Evolutionary conservation across 1,140 invertebrate genomes (phyloP).

Genomic region (Plodia interpunctella): DNA sequence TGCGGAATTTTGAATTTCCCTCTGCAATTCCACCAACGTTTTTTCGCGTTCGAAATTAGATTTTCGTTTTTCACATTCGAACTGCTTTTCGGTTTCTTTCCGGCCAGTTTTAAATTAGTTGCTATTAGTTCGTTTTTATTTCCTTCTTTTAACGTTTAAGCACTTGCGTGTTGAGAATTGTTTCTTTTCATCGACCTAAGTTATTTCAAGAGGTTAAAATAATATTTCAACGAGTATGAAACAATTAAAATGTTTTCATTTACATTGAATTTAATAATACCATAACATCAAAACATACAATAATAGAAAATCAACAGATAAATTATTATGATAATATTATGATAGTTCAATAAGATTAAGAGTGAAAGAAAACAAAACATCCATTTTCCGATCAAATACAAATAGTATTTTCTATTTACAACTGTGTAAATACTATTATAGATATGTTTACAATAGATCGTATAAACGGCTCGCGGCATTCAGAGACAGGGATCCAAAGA

Average conservation of each 20-base stretch:
- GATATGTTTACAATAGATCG: conserved; percentile 28
- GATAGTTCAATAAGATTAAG: not conserved
- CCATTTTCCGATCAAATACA: conserved; percentile 1
- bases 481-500: conserved; percentile 17
- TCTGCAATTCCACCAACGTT: conserved; percentile 11
- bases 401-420: conserved; percentile 3
- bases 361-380: not conserved
- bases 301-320: not conserved
- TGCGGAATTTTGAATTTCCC: conserved; percentile 26
- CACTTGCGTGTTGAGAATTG: not conserved
- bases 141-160: not conserved
- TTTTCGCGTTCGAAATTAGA: conserved; percentile 13
- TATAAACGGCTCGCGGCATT: conserved; percentile 5
- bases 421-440: not conserved
- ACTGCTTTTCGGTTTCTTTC: not conserved
- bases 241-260: not conserved
- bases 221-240: not conserved
- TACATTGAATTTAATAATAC: not conserved
- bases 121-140: not conserved
- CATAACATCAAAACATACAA: not conserved
- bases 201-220: not conserved
- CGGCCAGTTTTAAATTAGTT: conserved; percentile 4
- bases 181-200: too few relatives aligned
- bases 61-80: conserved; percentile 6
- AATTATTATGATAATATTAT: not conserved